Evolutionary conservation across 1,140 invertebrate genomes (phyloP), one percentile per base, ranked within the genome.

Genomic region (Phenacoccus solenopsis): DNA sequence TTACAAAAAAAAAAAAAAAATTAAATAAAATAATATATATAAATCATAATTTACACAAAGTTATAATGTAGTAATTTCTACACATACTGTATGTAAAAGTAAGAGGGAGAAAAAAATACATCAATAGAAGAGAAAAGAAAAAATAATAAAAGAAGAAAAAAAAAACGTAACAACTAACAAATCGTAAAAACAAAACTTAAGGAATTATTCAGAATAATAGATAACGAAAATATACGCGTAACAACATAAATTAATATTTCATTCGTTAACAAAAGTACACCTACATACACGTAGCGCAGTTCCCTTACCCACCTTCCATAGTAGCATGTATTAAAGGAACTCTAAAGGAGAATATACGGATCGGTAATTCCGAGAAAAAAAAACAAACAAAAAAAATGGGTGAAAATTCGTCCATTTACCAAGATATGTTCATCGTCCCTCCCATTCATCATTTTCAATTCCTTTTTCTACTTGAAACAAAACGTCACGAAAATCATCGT

Each of bases 101-200:
- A 49, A 49, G n/a, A n/a, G 20, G 38, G 38, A 49, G 38, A 49
- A 49, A 49, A 32, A 25, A 64, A 64, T 64, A 27, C 21, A 64
- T 24, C n/a, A n/a, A 64, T 25, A 64, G 59, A 64, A 24, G 22
- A 27, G 59, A 64, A 16, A 64, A n/a, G n/a, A n/a, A n/a, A n/a
- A 25, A 64, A 59, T 10, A 9, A 59, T 59, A 64, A 22, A 24
- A 64, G 59, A 49, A n/a, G 38, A 49, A 49, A 49, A 49, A 32
- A 32, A 59, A 59, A 59, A 59, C 56, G 20, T 64, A 64, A 64
- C 59, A 64, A 64, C 59, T 64, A 64, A 64, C 59, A 27, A 25
- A n/a, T n/a, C 22, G 59, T 64, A 64, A 64, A n/a, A n/a, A 59
- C 56, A 59, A 64, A 64, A 64, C 59, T 64, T 64, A 64, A 49